A percentile compares a stretch with the other conserved stretches of the same genome.
Evolutionary conservation across 2,113 vertebrate genomes (phyloP).

Genomic region (Dromaius novaehollandiae): DNA sequence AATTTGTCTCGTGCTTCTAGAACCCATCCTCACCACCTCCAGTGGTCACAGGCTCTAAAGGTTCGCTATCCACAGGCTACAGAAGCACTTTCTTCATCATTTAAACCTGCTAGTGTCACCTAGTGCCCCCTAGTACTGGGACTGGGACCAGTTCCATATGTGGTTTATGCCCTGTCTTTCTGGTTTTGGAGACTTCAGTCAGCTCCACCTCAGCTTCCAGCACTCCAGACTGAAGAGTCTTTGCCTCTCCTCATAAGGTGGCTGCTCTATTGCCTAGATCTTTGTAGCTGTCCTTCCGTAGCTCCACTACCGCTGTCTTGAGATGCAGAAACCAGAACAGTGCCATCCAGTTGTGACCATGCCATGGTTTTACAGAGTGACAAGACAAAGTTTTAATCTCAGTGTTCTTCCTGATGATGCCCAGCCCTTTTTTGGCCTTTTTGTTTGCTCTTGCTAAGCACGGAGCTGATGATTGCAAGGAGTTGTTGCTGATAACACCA

Average conservation of each 20-base stretch:
- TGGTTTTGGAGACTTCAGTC: neutral
- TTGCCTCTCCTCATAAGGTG: neutral
- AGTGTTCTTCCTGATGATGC: neutral
- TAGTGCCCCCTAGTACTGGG: no score
- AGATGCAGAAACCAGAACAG: neutral
- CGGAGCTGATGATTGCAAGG: neutral
- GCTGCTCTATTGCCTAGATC: neutral
- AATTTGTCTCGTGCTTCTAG: no score
- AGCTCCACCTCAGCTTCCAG: neutral
- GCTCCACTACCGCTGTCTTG: neutral
- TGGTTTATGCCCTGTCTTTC: neutral
- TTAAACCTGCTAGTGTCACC: no score
- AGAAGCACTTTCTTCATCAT: no score
- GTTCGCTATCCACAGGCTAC: no score
- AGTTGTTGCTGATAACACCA: neutral
- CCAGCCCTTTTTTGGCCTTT: neutral
- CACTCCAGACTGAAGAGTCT: neutral
- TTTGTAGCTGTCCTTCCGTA: no score
- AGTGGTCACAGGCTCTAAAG: no score
- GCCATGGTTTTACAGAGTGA: neutral
- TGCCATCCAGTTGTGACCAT: no score
- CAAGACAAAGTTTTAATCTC: neutral
- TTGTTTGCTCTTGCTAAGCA: neutral
- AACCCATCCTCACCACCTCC: no score
- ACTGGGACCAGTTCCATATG: no score